A percentile compares a stretch with the other conserved stretches of the same genome.
These are phyloP conservation scores for Coryphaenoides rupestris DNA, from an alignment of 2,113 vertebrate genomes.

Conservation along the genomic window DNA sequence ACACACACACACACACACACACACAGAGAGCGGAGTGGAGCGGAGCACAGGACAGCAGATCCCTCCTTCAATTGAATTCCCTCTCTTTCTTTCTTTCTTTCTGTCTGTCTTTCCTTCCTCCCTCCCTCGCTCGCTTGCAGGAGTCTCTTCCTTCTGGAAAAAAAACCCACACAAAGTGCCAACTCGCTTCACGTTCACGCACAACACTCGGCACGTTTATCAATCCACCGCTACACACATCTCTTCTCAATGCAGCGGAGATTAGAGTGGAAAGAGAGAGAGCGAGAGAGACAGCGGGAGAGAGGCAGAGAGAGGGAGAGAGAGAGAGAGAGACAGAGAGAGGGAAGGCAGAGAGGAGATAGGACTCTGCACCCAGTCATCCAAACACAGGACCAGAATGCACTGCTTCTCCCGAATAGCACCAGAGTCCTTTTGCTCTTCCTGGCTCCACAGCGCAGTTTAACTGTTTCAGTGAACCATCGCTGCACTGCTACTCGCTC, in stretches of 20 bases:
- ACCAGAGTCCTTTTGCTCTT: conserved; percentile 9
- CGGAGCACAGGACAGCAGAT: conserved; percentile 21
- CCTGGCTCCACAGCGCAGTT: conserved; percentile 45
- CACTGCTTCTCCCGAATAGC: conserved; percentile 56
- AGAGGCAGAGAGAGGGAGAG: conserved; percentile 21
- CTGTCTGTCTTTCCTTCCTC: too few relatives aligned
- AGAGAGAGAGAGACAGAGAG: conserved; percentile 36
- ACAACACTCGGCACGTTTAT: conserved; percentile 50
- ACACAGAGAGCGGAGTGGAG: conserved; percentile 18
- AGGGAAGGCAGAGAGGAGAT: conserved; percentile 55
- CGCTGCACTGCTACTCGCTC: background rate
- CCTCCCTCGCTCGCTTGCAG: conserved; percentile 24
- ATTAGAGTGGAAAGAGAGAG: conserved; percentile 37
- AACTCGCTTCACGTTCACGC: conserved; percentile 17
- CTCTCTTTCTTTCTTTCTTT: too few relatives aligned
- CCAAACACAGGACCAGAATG: conserved; percentile 73
- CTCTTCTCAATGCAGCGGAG: conserved; percentile 63
- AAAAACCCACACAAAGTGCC: conserved; percentile 10
- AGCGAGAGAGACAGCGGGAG: conserved; percentile 9
- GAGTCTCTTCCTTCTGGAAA: conserved; percentile 24
- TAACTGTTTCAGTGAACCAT: conserved; percentile 62
- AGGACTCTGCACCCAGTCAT: conserved; percentile 63
- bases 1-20: conserved; percentile 27
- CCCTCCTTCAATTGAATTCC: conserved; percentile 28
- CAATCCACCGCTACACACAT: conserved; percentile 71